Evolutionary conservation across 2,888 invertebrate species (phyloP).

Genomic region (Theodoxus fluviatilis): DNA sequence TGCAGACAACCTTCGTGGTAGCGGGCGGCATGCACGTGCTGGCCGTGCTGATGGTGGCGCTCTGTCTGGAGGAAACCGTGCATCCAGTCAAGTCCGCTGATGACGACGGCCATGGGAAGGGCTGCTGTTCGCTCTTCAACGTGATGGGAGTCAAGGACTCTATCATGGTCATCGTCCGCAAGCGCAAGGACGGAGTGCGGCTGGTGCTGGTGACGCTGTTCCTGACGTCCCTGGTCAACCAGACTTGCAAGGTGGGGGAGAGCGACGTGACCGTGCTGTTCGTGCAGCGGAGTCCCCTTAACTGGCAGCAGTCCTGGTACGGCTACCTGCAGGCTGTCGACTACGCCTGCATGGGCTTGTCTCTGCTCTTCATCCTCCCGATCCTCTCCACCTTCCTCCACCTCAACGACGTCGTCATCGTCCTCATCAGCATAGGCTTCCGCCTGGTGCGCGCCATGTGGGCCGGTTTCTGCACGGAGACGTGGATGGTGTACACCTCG

Average conservation of each 20-base stretch:
- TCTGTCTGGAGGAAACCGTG: constrained; percentile 51
- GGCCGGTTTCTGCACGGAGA: constrained; percentile 50
- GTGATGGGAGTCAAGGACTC: constrained; percentile 47
- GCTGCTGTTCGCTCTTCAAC: constrained; percentile 36
- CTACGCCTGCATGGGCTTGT: constrained; percentile 62
- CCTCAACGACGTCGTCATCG: constrained; percentile 53
- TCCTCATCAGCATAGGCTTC: constrained; percentile 56
- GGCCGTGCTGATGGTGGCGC: constrained; percentile 48
- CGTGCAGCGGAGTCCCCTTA: constrained; percentile 56
- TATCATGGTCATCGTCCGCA: constrained; percentile 43
- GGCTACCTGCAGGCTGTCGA: constrained; percentile 62
- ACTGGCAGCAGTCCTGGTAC: constrained; percentile 59
- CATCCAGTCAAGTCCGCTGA: constrained; percentile 31
- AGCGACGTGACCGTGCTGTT: constrained; percentile 61
- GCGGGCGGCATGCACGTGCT: constrained; percentile 52
- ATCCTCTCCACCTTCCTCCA: constrained; percentile 50
- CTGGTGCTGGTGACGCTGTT: constrained; percentile 50
- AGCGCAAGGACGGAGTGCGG: constrained; percentile 40
- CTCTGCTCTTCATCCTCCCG: constrained; percentile 58
- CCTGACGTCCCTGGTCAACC: constrained; percentile 47
- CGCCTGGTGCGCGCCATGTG: constrained; percentile 52
- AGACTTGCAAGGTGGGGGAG: constrained; percentile 62
- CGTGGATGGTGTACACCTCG: constrained; percentile 59
- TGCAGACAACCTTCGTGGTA: constrained; percentile 49
- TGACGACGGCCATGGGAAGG: constrained; percentile 23